Evolutionary conservation across 2,797 vertebrate genomes (phyloP).

Genomic region (Knipowitschia caucasica): DNA sequence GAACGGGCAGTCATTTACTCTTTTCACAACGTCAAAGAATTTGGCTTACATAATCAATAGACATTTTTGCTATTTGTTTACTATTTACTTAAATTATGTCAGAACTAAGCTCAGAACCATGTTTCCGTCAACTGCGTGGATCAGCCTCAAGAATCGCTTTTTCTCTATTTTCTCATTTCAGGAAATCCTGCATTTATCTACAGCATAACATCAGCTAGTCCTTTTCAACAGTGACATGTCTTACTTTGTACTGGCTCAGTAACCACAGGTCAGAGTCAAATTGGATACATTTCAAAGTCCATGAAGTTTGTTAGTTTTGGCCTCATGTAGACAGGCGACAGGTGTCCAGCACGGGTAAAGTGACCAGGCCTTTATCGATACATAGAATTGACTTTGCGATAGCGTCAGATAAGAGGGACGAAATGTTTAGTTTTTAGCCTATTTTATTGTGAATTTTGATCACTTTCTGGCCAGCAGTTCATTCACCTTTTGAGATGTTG

Average conservation of each 20-base stretch:
- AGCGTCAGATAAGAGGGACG: not conserved
- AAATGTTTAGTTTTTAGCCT: not conserved
- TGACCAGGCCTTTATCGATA: not conserved
- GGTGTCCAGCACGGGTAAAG: not conserved
- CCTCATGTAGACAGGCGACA: not conserved
- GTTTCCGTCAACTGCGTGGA: no score
- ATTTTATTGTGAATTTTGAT: not conserved
- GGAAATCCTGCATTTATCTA: not conserved
- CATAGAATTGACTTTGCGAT: not conserved
- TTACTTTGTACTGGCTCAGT: not conserved
- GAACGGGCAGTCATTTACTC: no score
- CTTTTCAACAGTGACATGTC: not conserved
- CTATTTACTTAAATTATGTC: no score
- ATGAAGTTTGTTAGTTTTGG: not conserved
- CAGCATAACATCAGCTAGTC: not conserved
- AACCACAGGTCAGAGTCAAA: not conserved
- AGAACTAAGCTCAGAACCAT: no score
- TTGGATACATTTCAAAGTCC: not conserved
- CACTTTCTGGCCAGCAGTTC: not conserved
- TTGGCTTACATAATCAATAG: no score
- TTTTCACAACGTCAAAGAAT: no score
- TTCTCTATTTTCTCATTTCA: not conserved
- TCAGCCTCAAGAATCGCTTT: not conserved
- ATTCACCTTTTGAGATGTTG: conserved; percentile 1
- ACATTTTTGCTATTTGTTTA: no score